Evolutionary conservation across 2,113 vertebrate genomes (phyloP).

Genomic region (Macquaria ambigua): DNA sequence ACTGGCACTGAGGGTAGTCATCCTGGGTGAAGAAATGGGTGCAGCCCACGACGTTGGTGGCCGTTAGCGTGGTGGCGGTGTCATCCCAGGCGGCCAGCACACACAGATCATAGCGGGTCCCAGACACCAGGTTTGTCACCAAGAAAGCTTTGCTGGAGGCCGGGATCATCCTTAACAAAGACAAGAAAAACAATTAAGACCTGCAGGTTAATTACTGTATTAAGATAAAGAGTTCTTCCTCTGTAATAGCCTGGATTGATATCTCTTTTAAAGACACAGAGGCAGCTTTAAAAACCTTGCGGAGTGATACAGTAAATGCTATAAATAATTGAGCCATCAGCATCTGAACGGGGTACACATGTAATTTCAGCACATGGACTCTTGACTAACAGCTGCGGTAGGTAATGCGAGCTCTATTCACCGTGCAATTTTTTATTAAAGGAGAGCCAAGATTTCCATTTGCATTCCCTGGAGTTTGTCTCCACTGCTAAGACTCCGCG

Average conservation of each 20-base stretch:
- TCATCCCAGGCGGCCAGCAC: constrained; percentile 96
- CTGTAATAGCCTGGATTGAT: neutral
- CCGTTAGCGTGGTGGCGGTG: constrained; percentile 91
- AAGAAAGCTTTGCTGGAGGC: constrained; percentile 93
- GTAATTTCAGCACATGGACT: constrained; percentile 1
- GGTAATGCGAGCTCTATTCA: neutral
- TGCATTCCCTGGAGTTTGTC: constrained; percentile 33
- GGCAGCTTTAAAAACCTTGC: neutral
- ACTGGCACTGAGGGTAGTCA: constrained; percentile 91
- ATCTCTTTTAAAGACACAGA: neutral
- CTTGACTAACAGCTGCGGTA: neutral
- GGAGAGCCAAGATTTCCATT: constrained; percentile 23
- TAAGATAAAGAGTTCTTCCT: neutral
- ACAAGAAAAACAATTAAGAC: constrained; percentile 22
- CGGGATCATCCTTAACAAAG: constrained; percentile 91
- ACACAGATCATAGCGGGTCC: constrained; percentile 92
- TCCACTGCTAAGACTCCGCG: constrained; percentile 6
- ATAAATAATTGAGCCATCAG: constrained; percentile 5
- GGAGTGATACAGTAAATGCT: neutral
- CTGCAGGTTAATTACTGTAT: constrained; percentile 14
- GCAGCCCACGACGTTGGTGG: constrained; percentile 94
- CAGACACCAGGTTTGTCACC: constrained; percentile 93
- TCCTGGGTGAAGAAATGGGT: constrained; percentile 93
- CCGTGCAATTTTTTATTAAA: constrained; percentile 8
- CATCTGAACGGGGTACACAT: constrained; percentile 8